These are phyloP conservation scores for Rapana venosa DNA, from an alignment of 2,888 invertebrate genomes.

Conservation along the genomic window DNA sequence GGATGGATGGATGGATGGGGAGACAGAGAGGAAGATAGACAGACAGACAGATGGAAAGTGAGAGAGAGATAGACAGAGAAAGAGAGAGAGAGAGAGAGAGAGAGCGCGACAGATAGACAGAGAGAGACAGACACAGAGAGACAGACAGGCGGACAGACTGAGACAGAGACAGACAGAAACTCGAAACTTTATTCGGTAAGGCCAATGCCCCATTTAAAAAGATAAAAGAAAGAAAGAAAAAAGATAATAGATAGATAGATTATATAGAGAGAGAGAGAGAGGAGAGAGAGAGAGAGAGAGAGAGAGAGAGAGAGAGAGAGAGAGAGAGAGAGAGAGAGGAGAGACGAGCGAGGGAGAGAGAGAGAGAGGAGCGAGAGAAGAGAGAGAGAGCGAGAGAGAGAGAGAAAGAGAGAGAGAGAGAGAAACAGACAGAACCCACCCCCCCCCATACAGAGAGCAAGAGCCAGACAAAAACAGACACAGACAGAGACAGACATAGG, in stretches of 20 bases:
- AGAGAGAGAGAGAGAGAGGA: background rate
- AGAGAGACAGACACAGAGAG: background rate
- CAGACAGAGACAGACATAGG: too few species aligned
- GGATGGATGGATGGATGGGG: background rate
- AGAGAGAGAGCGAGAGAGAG: background rate
- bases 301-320: background rate
- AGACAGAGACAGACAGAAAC: too few species aligned
- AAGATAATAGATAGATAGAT: background rate
- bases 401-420: background rate
- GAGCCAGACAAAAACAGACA: background rate
- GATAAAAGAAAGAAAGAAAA: too few species aligned
- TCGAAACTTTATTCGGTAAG: too few species aligned
- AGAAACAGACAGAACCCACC: conserved; percentile 39
- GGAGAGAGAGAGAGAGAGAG: background rate
- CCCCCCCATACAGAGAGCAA: too few species aligned
- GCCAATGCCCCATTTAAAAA: too few species aligned
- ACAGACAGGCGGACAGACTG: too few species aligned
- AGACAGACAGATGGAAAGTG: too few species aligned
- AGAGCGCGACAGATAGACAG: background rate
- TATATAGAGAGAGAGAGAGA: background rate
- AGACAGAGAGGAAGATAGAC: background rate
- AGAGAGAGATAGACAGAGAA: background rate
- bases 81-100: too few species aligned
- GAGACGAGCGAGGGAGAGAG: background rate
- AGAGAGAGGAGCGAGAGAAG: background rate